Base-by-base conservation (phyloP, 1,140 invertebrate species). In the Neodiprion lecontei region DNA sequence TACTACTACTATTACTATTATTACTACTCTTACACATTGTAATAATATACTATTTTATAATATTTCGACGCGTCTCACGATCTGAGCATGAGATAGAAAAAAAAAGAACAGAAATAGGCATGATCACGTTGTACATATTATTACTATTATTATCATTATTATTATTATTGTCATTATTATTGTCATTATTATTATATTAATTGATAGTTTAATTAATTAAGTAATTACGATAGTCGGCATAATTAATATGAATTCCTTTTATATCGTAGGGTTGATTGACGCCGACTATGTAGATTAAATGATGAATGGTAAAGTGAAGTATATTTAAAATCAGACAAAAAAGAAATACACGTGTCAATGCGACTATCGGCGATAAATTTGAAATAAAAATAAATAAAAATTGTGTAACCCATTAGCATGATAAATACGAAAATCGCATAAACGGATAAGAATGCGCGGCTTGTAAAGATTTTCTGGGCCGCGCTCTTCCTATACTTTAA, bases 111-210 rank as follows among this genome's bases (percentile, higher is more conserved):
- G 11, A 61, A 17, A 81, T 83, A 82, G 77, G 48, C 28, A 70
- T 80, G 82, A 85, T 77, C 78, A 81, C 74, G 76, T 83, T 86
- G 85, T 85, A 85, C 73, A 85, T 85, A 86, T 84, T 84, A 85
- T 83, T 80, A 82, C 78, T 85, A 83, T 79, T 82, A 81, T 65
- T 65, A 65, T 65, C 12, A 14, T 65, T 14, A 14, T 14, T 65
- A 14, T 79, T 85, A 79, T 84, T 81, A 61, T 61, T 61, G 7
- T 61, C 7, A 61, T 61, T 81, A 23, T 23, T 69, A 69, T 69
- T 69, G 21, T 69, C 21, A 69, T 23, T 69, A 69, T 69, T 69
- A 69, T 69, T 69, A 69, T 69, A 12, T 73, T 72, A 79, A 79
- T 80, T 78, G 74, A 84, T 84, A 85, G 82, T 83, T 84, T 84